Base-by-base conservation (phyloP, 2,113 vertebrate species). In the Bufo bufo region DNA sequence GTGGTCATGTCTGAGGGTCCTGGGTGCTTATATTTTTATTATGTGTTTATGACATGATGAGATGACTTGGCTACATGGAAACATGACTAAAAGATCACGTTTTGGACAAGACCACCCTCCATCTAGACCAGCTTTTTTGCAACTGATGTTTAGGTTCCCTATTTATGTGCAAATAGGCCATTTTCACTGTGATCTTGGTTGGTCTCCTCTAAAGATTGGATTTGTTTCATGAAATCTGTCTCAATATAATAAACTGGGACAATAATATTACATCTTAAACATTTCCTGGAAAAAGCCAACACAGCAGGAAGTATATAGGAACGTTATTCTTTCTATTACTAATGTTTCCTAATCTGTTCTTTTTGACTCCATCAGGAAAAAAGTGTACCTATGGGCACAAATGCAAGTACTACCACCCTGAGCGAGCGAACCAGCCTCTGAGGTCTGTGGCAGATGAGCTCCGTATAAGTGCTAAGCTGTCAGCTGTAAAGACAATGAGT, bases 331-430 rank as follows among this genome's bases (percentile, higher is more conserved):
- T 8, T 80, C 2, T 14, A 56, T 23, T 23, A 33, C 52, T 14
- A 33, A 3, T 14, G 3, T 56, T 23, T 80, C 0, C 23, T 5
- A 59, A 74, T 19, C 71, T 74, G 13, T 50, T 45, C 4, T 50
- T 47, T 75, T 75, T 58, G 92, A 91, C 93, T 93, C 69, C 87
- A 89, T 83, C 93, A 97, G 98, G 98, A 90, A 99, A 99, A 95
- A 99, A 99, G 94, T 99, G 98, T 93, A 99, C 98, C 82, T 99
- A 99, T 89, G 98, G 98, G 92, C 98, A 99, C 92, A 99, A 99
- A 94, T 99, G 98, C 95, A 99, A 99, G 95, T 99, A 99, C 94
- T 99, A 99, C 93, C 98, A 99, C 90, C 98, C 98, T 16, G 98
- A 99, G 92, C 96, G 98, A 87, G 97, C 97, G 90, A 99, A 98